These are phyloP conservation scores for Contarinia nasturtii DNA, from an alignment of 1,140 invertebrate species.

Conservation along the genomic window DNA sequence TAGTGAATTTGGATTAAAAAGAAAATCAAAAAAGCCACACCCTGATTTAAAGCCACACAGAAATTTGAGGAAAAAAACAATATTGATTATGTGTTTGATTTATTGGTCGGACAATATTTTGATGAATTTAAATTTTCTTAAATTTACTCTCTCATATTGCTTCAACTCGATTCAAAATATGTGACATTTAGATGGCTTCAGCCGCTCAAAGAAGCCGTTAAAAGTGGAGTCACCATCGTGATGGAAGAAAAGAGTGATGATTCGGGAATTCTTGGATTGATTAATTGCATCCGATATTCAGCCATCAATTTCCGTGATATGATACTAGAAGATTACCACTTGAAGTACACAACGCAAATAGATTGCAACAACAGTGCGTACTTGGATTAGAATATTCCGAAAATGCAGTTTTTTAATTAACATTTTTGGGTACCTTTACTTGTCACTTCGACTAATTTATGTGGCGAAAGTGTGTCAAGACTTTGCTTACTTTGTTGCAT, in stretches of 20 bases:
- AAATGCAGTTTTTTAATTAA: no score
- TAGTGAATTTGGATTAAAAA: no score
- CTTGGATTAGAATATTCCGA: conserved; percentile 62
- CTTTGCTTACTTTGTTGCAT: no score
- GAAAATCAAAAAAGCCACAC: no score
- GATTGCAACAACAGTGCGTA: conserved; percentile 39
- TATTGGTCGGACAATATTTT: no score
- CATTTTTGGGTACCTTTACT: no score
- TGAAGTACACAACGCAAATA: conserved; percentile 33
- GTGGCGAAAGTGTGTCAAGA: no score
- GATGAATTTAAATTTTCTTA: no score
- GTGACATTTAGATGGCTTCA: conserved; percentile 29
- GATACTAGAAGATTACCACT: conserved; percentile 52
- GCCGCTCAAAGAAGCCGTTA: conserved; percentile 31
- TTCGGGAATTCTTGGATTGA: conserved; percentile 69
- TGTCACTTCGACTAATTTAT: no score
- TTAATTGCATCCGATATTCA: conserved; percentile 50
- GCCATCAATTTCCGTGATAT: conserved; percentile 61
- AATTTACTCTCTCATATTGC: conserved; percentile 13
- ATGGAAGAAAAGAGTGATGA: conserved; percentile 37
- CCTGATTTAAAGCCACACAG: no score
- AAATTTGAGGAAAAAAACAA: no score
- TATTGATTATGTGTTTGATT: no score
- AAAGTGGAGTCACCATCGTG: conserved; percentile 29
- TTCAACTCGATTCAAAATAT: conserved; percentile 17